These are phyloP conservation scores for Capromys pilorides DNA, from an alignment of 2,797 vertebrate species.

Conservation along the genomic window DNA sequence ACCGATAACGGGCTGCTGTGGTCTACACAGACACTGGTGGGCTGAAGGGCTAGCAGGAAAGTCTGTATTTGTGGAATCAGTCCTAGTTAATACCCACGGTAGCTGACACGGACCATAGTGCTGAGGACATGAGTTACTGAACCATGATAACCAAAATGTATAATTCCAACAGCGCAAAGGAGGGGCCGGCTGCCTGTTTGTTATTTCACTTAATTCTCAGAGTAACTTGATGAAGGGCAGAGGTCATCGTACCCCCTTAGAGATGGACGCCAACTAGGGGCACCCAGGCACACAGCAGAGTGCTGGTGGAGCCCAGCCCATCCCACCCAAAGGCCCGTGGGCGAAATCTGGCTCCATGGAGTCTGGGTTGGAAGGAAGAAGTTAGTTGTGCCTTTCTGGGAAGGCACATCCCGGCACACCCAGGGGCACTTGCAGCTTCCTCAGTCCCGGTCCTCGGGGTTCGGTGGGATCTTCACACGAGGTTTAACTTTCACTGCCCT, in stretches of 20 bases:
- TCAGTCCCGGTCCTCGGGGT: not conserved
- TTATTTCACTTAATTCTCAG: not conserved
- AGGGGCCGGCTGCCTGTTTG: not conserved
- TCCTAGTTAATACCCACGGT: not conserved
- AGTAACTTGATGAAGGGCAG: not conserved
- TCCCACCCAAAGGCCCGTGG: rapidly evolving
- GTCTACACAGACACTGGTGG: not conserved
- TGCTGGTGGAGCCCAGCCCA: not conserved
- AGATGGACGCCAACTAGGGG: not conserved
- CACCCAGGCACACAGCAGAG: rapidly evolving
- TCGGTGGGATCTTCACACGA: not conserved
- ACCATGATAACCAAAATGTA: not conserved
- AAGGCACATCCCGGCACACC: not conserved
- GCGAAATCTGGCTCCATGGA: not conserved
- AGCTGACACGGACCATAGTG: not conserved
- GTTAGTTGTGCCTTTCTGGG: not conserved
- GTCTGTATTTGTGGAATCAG: not conserved
- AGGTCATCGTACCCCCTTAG: not conserved
- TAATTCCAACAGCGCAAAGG: not conserved
- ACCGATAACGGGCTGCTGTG: no score
- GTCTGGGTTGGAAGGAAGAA: not conserved
- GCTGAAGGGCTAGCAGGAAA: not conserved
- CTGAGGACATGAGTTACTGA: not conserved
- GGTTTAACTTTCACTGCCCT: not conserved
- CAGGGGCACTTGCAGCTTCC: not conserved